A percentile compares a stretch with the other conserved stretches of the same genome.
phyloP scores from a whole-genome alignment of 2,888 invertebrate genomes.

The Eugnorisma glareosa region DNA sequence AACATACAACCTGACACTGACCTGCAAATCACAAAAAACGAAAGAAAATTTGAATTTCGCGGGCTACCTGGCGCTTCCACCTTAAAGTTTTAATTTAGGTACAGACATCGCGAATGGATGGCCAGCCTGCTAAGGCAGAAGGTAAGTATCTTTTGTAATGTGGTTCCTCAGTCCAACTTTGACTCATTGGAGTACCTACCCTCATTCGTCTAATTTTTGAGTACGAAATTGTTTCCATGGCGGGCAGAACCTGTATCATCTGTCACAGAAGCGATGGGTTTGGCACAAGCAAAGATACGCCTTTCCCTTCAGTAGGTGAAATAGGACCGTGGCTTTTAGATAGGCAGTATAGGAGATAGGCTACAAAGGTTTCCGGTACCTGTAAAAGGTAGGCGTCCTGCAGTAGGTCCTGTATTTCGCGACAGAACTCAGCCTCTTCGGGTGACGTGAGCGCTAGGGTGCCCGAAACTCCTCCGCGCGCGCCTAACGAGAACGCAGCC shows the following conservation, averaged over 20 bases:
- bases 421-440: slow-evolving; percentile 96
- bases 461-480: slow-evolving; percentile 88
- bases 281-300: not conserved
- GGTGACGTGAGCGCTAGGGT: slow-evolving; percentile 94
- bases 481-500: slow-evolving; percentile 93
- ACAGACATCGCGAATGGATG: too few species aligned
- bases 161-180: not conserved
- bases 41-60: too few species aligned
- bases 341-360: not conserved
- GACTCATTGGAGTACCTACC: not conserved
- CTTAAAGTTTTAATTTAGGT: not conserved
- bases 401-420: slow-evolving; percentile 94
- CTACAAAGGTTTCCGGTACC: slow-evolving; percentile 68
- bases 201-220: not conserved
- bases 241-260: not conserved
- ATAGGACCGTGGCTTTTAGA: not conserved
- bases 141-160: not conserved
- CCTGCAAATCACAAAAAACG: too few species aligned
- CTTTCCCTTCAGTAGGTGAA: not conserved
- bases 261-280: not conserved
- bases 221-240: not conserved
- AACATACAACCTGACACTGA: too few species aligned
- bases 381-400: slow-evolving; percentile 95
- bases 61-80: too few species aligned
- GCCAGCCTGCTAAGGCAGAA: not conserved